Evolutionary conservation across 2,888 invertebrate genomes (phyloP).

Genomic region (Caradrina clavipalpis): DNA sequence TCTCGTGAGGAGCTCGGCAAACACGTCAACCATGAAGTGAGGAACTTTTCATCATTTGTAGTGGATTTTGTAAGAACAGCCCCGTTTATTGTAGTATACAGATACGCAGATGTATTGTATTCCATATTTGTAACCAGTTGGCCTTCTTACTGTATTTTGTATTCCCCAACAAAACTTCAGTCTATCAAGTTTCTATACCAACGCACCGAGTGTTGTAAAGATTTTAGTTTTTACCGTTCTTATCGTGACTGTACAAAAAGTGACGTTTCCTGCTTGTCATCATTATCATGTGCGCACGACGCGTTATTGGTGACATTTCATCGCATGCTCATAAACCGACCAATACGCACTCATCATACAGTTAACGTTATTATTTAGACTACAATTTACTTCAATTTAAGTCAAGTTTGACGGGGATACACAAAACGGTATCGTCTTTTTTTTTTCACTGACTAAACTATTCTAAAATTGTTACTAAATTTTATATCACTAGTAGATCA

Average conservation of each 20-base stretch:
- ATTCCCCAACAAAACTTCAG: slow-evolving; percentile 21
- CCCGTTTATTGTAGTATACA: slow-evolving; percentile 8
- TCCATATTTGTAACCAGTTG: slow-evolving; percentile 30
- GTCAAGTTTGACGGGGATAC: slow-evolving; percentile 9
- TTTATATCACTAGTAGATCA: slow-evolving; percentile 2
- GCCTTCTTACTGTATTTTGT: slow-evolving; percentile 28
- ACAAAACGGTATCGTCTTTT: slow-evolving; percentile 10
- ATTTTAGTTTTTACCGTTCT: slow-evolving; percentile 8
- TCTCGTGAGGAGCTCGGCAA: slow-evolving; percentile 90
- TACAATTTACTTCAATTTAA: background rate
- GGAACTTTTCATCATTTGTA: slow-evolving; percentile 73
- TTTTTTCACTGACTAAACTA: background rate
- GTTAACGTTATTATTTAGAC: slow-evolving; percentile 28
- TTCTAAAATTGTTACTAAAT: slow-evolving; percentile 8
- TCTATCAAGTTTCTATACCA: slow-evolving; percentile 7
- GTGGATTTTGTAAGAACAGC: slow-evolving; percentile 65
- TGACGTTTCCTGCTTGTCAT: slow-evolving; percentile 27
- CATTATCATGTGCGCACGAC: slow-evolving; percentile 13
- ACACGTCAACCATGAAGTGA: slow-evolving; percentile 89
- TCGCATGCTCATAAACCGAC: slow-evolving; percentile 1
- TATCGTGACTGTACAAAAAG: slow-evolving; percentile 28
- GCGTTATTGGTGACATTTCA: slow-evolving; percentile 11
- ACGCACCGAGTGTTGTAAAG: background rate
- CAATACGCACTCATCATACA: background rate
- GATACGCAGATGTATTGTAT: slow-evolving; percentile 9